Base-by-base conservation (phyloP, 1,140 invertebrate species). In the Halictus rubicundus region DNA sequence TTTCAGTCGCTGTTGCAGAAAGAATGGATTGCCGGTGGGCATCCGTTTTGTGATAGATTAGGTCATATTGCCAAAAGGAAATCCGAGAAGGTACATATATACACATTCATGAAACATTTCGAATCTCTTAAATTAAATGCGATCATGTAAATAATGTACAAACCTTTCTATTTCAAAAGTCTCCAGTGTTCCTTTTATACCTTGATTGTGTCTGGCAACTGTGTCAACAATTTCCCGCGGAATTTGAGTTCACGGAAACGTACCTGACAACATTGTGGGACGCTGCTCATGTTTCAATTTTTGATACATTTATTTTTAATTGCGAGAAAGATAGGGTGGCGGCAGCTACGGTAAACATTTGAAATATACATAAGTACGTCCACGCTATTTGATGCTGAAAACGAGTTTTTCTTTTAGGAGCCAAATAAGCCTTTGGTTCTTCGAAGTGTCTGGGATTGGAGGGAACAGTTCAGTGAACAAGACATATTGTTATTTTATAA, bases 181-280 rank as follows among this genome's bases (percentile, higher is more conserved):
- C 96, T 82, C 98, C 98, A 0, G 93, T 99, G 60, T 98, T 99
- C 90, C 94, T 99, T 32, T 90, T 99, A 61, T 99, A 97, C 92
- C 94, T 99, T 80, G 98, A 99, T 91, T 98, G 97, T 92, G 96
- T 97, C 65, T 98, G 97, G 97, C 98, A 99, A 93, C 92, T 99
- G 49, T 92, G 96, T 76, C 95, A 96, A 87, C 98, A 99, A 93
- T 98, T 96, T 92, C 97, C 97, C 14, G 94, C 95, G 1, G 94
- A 96, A 72, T 99, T 99, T 92, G 97, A 98, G 93, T 98, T 98
- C 93, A 97, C 97, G 8, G 97, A 99, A 93, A 97, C 96, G 0
- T 98, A 98, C 92, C 94, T 99, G 60, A 98, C 97, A 9, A 96
- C 97, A 0, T 89, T 99, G 6, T 99, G 98, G 97, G 98, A 99